Base-by-base conservation (phyloP, 2,797 vertebrate species). In the Astyanax mexicanus region DNA sequence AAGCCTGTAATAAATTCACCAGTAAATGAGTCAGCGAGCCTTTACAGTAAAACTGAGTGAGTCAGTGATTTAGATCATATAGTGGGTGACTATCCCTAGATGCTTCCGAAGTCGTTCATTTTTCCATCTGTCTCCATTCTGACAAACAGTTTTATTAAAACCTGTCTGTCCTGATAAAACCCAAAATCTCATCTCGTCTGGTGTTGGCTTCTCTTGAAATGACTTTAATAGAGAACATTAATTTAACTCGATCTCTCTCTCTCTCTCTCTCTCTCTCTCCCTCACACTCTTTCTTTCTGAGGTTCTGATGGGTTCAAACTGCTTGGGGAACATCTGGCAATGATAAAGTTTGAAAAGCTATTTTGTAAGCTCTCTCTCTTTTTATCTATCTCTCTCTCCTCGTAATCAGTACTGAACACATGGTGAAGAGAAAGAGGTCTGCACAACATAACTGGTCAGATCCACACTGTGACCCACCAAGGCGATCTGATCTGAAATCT, bases 251-350 rank as follows among this genome's bases (percentile, higher is more conserved):
- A 10, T 40, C 19, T 49, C 68, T 44, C 54, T 61, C 60, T 57
- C 38, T 57, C 44, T 61, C 29, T 47, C 64, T 27, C 21, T 49
- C 42, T 49, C 55, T 69, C 38, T 70, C 45, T 76, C 66, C 75
- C 40, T 47, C 40, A 67, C 51, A 45, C 0, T 74, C 7, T 45
- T 37, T 54, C 1, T 45, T 55, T 76, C 32, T 44, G 17, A 35
- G 45, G 12, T 21, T 71, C 40, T 60, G 49, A 25, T 57, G 35
- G 37, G 6, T 55, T 57, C 54, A 13, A 10, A n/a, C 13, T 42
- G 21, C 19, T 57, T 32, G 6, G 15, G 21, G 21, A 61, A 62
- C 55, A 52, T 76, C 74, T 76, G 74, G 65, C 74, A 69, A 19
- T 76, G 45, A 76, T 76, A 52, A 76, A n/a, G 44, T 19, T 69